Percentiles rank a stretch among this genome's conserved stretches.
These are phyloP conservation scores for Malurus splendens DNA, from an alignment of 2,797 vertebrate species.

Conservation along the genomic window DNA sequence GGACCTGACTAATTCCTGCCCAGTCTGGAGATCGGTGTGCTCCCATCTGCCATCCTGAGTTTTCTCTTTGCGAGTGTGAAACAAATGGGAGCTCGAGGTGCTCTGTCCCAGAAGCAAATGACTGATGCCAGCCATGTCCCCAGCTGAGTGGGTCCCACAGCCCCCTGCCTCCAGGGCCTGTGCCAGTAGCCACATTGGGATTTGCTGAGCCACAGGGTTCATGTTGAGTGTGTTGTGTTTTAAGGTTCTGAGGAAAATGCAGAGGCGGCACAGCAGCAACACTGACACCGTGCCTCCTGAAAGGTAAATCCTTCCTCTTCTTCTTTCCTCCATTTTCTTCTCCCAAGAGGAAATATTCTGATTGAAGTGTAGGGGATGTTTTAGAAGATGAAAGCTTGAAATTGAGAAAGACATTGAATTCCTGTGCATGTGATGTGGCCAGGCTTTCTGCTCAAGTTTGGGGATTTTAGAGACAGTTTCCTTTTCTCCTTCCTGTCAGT, in stretches of 20 bases:
- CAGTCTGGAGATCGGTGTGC: background rate
- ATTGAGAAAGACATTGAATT: background rate
- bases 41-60: background rate
- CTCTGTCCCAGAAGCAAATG: background rate
- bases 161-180: background rate
- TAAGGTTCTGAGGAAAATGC: slow-evolving; percentile 90
- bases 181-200: background rate
- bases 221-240: slow-evolving; percentile 71
- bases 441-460: background rate
- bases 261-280: slow-evolving; percentile 98
- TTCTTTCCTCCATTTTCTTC: background rate
- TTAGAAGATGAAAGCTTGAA: background rate
- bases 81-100: background rate
- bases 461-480: background rate
- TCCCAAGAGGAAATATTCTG: background rate
- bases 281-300: slow-evolving; percentile 90
- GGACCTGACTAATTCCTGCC: background rate
- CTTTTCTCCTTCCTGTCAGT: background rate
- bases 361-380: background rate
- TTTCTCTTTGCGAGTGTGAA: background rate
- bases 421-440: background rate
- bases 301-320: slow-evolving; percentile 72
- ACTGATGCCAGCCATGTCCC: background rate
- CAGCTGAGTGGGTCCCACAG: background rate
- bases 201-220: background rate